Conservation (phyloP, 2,797 vertebrate genomes). For the Phrynocephalus guinanensis region DNA sequence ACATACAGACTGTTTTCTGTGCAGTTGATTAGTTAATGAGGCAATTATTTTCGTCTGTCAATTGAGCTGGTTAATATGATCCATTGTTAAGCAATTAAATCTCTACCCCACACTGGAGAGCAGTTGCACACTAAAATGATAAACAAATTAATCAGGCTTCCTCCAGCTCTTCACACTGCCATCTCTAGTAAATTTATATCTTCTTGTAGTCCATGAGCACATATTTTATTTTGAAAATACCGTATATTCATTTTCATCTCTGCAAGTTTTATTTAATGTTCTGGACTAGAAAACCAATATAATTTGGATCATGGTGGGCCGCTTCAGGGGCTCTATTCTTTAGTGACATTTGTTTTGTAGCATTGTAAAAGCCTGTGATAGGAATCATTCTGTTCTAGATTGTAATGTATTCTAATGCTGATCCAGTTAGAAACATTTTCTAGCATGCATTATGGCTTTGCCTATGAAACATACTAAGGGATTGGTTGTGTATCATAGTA, state of each 20-base stretch:
- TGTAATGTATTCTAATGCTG: not conserved
- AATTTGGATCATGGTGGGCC: not conserved
- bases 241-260: too few relatives aligned
- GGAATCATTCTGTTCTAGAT: not conserved
- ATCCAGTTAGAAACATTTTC: not conserved
- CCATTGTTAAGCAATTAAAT: conserved; percentile 33
- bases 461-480: not conserved
- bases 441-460: not conserved
- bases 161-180: not conserved
- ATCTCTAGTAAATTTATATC: not conserved
- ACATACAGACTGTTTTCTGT: not conserved
- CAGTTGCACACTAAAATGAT: conserved; percentile 2
- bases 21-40: conserved; percentile 28
- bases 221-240: not conserved
- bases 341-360: not conserved
- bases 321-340: not conserved
- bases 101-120: not conserved
- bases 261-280: too few relatives aligned
- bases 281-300: not conserved
- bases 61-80: conserved; percentile 15
- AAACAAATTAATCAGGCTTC: conserved; percentile 13
- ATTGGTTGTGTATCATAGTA: too few relatives aligned
- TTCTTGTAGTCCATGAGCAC: not conserved
- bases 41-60: conserved; percentile 22
- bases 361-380: not conserved